Percentiles rank a stretch among this genome's conserved stretches.
Conservation (phyloP, 2,797 vertebrate species). For the Artibeus jamaicensis region DNA sequence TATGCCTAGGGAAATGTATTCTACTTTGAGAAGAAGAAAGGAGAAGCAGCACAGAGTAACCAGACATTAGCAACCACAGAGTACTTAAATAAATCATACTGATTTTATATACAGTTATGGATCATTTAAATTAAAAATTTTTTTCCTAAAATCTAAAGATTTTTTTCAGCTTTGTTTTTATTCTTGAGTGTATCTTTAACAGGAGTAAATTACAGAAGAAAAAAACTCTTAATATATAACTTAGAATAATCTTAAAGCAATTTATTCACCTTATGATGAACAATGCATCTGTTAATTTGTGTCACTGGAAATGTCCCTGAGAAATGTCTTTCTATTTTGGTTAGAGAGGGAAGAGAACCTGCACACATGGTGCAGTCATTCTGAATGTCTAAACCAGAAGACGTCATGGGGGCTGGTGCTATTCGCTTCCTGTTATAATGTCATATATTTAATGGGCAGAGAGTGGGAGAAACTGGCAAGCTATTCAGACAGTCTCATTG, state of each 20-base stretch:
- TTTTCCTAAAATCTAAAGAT: not conserved
- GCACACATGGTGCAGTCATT: conserved; percentile 64
- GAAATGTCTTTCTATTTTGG: conserved; percentile 45
- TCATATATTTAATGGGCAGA: conserved; percentile 47
- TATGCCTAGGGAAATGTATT: not conserved
- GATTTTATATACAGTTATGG: not conserved
- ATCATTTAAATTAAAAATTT: not conserved
- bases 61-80: not conserved
- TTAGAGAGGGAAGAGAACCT: conserved; percentile 36
- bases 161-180: not conserved
- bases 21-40: not conserved
- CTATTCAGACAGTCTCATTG: conserved; percentile 32
- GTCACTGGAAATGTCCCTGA: conserved; percentile 50
- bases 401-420: conserved; percentile 20
- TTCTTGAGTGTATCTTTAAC: not conserved
- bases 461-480: conserved; percentile 38
- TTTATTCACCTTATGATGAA: conserved; percentile 62
- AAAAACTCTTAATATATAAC: conserved; percentile 34
- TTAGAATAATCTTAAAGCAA: conserved; percentile 35
- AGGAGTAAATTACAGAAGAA: not conserved
- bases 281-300: conserved; percentile 54
- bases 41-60: not conserved
- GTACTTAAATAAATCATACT: not conserved
- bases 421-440: conserved; percentile 65
- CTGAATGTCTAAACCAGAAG: conserved; percentile 65